These are phyloP conservation scores for Herpetotheres cachinnans DNA, from an alignment of 2,113 vertebrate species.

Conservation along the genomic window DNA sequence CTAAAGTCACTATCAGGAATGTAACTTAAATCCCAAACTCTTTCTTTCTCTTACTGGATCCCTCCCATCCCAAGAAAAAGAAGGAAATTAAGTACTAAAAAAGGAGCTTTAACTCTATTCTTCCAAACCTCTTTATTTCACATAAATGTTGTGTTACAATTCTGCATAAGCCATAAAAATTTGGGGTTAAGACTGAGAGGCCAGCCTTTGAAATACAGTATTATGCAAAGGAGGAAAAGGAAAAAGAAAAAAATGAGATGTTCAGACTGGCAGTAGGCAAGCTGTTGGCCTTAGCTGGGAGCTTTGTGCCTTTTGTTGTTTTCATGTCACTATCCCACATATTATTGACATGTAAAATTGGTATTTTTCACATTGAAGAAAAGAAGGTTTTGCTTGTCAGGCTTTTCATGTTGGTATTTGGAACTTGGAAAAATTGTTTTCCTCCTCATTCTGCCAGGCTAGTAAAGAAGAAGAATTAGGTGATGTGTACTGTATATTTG, in stretches of 20 bases:
- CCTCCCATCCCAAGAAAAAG: background rate
- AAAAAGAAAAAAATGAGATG: background rate
- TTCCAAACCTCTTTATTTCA: background rate
- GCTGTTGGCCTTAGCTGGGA: background rate
- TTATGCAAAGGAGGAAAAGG: background rate
- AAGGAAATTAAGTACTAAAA: background rate
- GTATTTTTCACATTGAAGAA: background rate
- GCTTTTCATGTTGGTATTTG: background rate
- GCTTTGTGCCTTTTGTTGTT: background rate
- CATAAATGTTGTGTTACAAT: background rate
- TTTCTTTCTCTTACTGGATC: background rate
- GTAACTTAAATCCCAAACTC: background rate
- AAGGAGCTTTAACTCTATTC: background rate
- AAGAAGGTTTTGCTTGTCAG: background rate
- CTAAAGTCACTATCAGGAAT: background rate
- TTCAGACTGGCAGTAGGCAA: background rate
- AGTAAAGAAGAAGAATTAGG: conserved; percentile 7
- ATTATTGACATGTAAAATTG: background rate
- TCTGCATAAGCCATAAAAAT: background rate
- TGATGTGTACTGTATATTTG: background rate
- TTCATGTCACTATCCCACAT: background rate
- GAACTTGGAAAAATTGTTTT: background rate
- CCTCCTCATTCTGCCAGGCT: background rate
- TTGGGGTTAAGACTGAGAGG: background rate
- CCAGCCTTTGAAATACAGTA: background rate